Percentiles rank a stretch among this genome's conserved stretches.
phyloP scores from a whole-genome alignment of 1,140 invertebrate genomes.

The Philopotamus ludificatus region DNA sequence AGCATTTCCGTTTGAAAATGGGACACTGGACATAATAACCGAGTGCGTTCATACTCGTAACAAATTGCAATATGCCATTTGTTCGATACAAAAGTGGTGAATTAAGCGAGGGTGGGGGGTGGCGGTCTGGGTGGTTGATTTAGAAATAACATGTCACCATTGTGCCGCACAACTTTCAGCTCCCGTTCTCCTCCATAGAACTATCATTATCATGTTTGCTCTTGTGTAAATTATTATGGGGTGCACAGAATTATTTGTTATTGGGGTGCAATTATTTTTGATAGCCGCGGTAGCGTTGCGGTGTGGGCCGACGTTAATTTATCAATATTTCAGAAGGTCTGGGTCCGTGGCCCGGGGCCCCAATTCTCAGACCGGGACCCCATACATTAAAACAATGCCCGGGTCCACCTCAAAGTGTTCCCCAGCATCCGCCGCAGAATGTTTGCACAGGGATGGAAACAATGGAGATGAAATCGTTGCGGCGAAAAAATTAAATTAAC shows the following conservation, averaged over 20 bases:
- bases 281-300: too few species aligned
- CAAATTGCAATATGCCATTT: neutral
- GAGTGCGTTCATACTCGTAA: neutral
- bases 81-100: too few species aligned
- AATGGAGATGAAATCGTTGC: neutral
- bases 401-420: neutral
- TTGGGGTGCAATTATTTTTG: conserved; percentile 28
- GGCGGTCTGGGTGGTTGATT: neutral
- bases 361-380: neutral
- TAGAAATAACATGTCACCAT: neutral
- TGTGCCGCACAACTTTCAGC: neutral
- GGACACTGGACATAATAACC: neutral
- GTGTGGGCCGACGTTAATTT: conserved; percentile 12
- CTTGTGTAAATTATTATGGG: conserved; percentile 30
- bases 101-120: neutral
- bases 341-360: neutral
- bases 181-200: neutral
- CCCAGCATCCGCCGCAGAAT: neutral
- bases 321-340: conserved; percentile 16
- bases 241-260: neutral
- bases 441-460: neutral
- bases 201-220: conserved; percentile 34
- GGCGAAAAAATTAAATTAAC: too few species aligned
- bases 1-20: too few species aligned
- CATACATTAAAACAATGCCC: neutral